phyloP scores from a whole-genome alignment of 2,797 vertebrate species.

The Crocidura indochinensis region DNA sequence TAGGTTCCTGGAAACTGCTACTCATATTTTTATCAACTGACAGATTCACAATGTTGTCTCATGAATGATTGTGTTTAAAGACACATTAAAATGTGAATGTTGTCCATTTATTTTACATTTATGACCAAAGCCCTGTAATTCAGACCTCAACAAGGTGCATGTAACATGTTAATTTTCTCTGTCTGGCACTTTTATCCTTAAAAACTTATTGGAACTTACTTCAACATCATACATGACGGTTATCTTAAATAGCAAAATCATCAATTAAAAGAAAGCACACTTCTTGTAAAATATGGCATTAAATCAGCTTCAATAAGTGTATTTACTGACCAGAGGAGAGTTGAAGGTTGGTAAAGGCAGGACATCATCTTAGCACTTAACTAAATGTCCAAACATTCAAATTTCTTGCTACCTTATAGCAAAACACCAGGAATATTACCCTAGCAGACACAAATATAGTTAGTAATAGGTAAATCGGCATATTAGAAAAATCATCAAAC shows the following conservation, averaged over 20 bases:
- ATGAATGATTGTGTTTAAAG: not conserved
- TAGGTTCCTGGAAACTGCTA: not conserved
- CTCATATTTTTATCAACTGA: too few relatives aligned
- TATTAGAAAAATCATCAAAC: not conserved
- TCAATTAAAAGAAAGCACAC: not conserved
- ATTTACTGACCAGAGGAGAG: not conserved
- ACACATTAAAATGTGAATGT: not conserved
- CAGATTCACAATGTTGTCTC: not conserved
- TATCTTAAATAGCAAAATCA: not conserved
- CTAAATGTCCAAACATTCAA: not conserved
- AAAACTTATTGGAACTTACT: not conserved
- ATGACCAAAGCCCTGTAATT: not conserved
- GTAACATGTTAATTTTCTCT: not conserved
- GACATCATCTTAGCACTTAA: not conserved
- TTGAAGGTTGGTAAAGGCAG: not conserved
- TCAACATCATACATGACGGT: not conserved
- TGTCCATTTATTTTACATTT: not conserved
- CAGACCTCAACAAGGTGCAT: not conserved
- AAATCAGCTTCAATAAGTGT: not conserved
- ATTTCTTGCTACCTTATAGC: not conserved
- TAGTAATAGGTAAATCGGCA: not conserved
- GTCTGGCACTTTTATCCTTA: not conserved
- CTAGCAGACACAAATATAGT: not conserved
- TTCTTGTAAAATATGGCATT: not conserved
- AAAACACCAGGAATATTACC: not conserved